Evolutionary conservation across 2,113 vertebrate genomes (phyloP), one percentile per base, ranked within the genome.

Genomic region (Thunnus thynnus): DNA sequence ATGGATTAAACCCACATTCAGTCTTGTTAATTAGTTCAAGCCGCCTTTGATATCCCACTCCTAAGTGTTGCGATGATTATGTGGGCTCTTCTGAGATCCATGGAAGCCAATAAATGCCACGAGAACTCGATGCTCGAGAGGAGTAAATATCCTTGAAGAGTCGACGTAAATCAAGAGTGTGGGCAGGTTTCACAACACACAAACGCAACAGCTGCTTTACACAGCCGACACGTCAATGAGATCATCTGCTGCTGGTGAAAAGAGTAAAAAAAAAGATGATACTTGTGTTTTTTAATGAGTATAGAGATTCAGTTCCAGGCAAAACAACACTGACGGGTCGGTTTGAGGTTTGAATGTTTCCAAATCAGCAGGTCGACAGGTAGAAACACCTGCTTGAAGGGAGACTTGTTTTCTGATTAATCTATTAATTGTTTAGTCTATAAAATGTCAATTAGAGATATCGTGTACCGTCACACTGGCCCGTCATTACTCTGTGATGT

Each of bases 181-280:
- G 22, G 5, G 41, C 41, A 30, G 30, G 17, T 47, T 41, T 16
- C 17, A 41, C 25, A 12, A 16, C 25, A n/a, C n/a, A 44, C 63
- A 27, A 67, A n/a, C n/a, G 27, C 63, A 27, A 67, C 13, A 78
- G 79, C 69, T 78, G 79, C 50, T 86, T 16, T 16, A 6, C 78
- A 65, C 56, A 64, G 22, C 41, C n/a, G 20, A 61, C 47, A 30
- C 36, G 76, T 61, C 66, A 48, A 9, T 6, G 16, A 22, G 27
- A 63, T 60, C 60, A 44, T 60, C 54, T 16, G 41, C 27, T 58
- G 17, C 0, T n/a, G 30, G 7, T 12, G 25, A 7, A 50, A 57
- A 52, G 46, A 74, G 11, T 2, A 46, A 27, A 18, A 47, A 18
- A 1, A 25, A 32, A 50, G 5, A 27, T 1, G 1, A 11, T 1